Base-by-base conservation (phyloP, 2,888 invertebrate genomes). In the Molanna angustata region DNA sequence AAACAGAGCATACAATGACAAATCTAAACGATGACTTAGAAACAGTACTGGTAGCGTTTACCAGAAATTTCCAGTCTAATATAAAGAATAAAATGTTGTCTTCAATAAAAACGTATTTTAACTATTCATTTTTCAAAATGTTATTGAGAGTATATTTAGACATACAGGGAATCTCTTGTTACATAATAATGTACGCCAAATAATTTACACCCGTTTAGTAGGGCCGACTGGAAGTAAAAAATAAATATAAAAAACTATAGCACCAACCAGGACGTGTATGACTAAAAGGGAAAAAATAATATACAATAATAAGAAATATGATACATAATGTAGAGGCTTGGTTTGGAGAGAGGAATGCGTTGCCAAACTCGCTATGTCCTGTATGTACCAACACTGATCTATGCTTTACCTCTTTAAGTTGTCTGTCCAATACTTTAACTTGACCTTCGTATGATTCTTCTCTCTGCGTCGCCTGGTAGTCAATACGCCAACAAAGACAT, bases 371-470 rank as follows among this genome's bases (percentile, higher is more conserved):
- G 58, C 58, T 56, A 52, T 56, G 53, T 43, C 52, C 56, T 54
- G 53, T 46, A 13, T 16, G 16, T 27, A 21, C 18, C 35, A 22
- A 19, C 3, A 13, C 18, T 35, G n/a, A 19, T 17, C 16, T 22
- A 32, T 9, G 19, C 22, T 37, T 86, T 89, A 95, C 94, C 94
- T 95, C 94, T 86, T 89, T 90, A 66, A 95, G 84, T 76, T 90
- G 87, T 74, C 86, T 85, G 76, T 88, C 88, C 79, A 94, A 83
- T 69, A 86, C 80, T 83, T 93, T 92, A 70, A 94, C 89, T 79
- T 92, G 91, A 72, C 85, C 85, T 73, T 92, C 90, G 80, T 88
- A 93, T 64, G 89, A 86, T 78, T 95, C 95, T 81, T 96, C 95
- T 76, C 94, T 90, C 80, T 93, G 88, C 69, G 94, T 91, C 67